Conservation (phyloP, 2,797 vertebrate genomes). For the Bovichtus variegatus region DNA sequence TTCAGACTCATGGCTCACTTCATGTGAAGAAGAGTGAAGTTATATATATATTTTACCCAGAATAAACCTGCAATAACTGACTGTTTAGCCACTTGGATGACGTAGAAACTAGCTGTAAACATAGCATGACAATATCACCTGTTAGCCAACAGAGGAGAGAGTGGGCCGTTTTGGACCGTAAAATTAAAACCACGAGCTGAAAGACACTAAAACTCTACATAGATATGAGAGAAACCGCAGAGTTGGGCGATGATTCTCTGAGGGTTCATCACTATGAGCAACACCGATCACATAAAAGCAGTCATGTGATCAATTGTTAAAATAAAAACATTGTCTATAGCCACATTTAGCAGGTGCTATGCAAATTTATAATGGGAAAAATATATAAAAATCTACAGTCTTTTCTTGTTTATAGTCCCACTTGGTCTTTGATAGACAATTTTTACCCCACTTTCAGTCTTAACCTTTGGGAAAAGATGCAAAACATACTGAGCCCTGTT, state of each 20-base stretch:
- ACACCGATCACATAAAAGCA: background rate
- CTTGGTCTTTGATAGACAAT: background rate
- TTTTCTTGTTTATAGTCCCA: background rate
- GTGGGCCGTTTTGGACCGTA: accelerated
- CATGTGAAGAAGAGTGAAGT: too few relatives aligned
- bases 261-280: background rate
- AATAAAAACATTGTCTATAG: background rate
- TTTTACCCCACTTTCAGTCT: background rate
- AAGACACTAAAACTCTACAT: background rate
- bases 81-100: background rate
- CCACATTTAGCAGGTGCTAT: background rate
- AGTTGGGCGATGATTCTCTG: background rate
- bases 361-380: background rate
- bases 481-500: background rate
- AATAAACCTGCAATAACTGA: background rate
- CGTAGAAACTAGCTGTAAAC: background rate
- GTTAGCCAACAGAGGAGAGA: too few relatives aligned
- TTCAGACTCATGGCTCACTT: too few relatives aligned
- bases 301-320: background rate
- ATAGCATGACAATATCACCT: background rate
- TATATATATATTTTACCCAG: background rate
- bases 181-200: background rate
- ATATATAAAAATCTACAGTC: background rate
- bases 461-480: background rate
- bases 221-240: background rate